phyloP scores from a whole-genome alignment of 2,113 vertebrate genomes.

The Orthonyx spaldingii region DNA sequence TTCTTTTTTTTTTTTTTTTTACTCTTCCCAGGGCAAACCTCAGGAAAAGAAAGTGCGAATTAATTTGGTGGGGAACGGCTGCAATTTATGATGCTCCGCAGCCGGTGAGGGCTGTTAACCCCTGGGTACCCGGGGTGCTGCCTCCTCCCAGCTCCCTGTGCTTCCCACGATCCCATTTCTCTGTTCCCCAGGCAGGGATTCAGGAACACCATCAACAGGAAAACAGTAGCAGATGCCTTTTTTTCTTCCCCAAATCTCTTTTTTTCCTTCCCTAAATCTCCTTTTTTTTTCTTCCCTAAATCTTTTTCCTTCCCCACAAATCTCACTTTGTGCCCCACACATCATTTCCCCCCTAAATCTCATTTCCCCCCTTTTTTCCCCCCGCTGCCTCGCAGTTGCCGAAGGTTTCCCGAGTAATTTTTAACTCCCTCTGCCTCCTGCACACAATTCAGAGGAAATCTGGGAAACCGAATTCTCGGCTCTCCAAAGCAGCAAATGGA shows the following conservation, averaged over 20 bases:
- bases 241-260: not conserved
- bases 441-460: constrained; percentile 57
- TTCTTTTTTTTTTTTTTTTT: not conserved
- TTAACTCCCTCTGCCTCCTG: not conserved
- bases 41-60: constrained; percentile 45
- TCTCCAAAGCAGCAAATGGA: constrained; percentile 62
- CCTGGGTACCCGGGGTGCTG: not conserved
- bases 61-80: not conserved
- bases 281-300: not conserved
- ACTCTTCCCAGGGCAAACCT: not conserved
- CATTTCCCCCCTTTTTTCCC: fast-evolving
- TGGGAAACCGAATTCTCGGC: constrained; percentile 63
- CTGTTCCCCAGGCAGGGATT: not conserved
- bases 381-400: not conserved
- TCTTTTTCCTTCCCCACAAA: not conserved
- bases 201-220: not conserved
- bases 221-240: not conserved
- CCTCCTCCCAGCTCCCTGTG: not conserved
- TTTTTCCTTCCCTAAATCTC: not conserved
- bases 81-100: not conserved
- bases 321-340: not conserved
- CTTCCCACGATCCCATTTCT: not conserved
- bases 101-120: not conserved
- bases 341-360: not conserved
- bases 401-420: not conserved